These are phyloP conservation scores for Pseudomyrmex flavicornis DNA, from an alignment of 1,140 invertebrate genomes.

Conservation along the genomic window DNA sequence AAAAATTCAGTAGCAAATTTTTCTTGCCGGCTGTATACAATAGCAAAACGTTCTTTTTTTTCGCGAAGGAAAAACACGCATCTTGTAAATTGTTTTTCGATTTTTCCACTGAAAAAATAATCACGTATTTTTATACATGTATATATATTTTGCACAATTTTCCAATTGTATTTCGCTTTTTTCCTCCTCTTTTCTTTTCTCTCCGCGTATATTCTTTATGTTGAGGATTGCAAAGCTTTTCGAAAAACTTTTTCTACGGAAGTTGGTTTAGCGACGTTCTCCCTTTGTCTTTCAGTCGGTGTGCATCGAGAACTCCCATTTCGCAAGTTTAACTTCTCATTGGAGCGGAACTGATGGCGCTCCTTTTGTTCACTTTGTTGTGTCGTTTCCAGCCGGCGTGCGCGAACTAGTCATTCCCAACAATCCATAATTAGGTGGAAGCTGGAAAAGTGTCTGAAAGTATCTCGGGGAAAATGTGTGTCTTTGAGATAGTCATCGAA, in stretches of 20 bases:
- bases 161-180: not conserved
- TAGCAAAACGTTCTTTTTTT: too few species aligned
- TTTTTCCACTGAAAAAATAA: too few species aligned
- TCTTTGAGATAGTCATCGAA: not conserved
- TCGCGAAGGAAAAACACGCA: too few species aligned
- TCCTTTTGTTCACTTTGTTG: constrained; percentile 23
- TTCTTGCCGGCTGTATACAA: too few species aligned
- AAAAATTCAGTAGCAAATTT: too few species aligned
- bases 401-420: constrained; percentile 2
- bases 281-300: constrained; percentile 45
- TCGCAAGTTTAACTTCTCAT: constrained; percentile 47
- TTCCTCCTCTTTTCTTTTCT: not conserved
- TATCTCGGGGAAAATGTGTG: not conserved
- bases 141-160: too few species aligned
- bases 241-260: constrained; percentile 55
- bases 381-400: not conserved
- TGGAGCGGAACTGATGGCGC: constrained; percentile 10
- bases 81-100: too few species aligned
- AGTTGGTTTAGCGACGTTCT: constrained; percentile 58
- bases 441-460: not conserved
- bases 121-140: too few species aligned
- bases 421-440: constrained; percentile 25
- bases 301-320: constrained; percentile 40
- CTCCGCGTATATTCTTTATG: not conserved
- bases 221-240: constrained; percentile 51